Percentiles rank a stretch among this genome's conserved stretches.
Evolutionary conservation across 92 coral and sea anemone genomes (phyloP).

Genomic region (Palythoa caribaeorum): DNA sequence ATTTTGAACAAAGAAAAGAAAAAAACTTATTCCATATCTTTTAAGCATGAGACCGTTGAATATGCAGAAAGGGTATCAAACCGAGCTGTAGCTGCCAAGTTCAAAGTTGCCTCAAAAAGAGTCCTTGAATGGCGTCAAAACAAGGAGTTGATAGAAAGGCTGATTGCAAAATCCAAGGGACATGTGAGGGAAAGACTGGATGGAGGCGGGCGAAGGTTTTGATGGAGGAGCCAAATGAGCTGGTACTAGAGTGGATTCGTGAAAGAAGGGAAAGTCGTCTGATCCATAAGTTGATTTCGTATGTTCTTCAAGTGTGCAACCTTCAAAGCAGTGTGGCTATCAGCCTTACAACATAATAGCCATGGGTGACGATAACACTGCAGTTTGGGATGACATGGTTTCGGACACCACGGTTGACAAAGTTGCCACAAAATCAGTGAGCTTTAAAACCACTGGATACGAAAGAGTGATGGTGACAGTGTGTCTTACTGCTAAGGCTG

Average conservation of each 20-base stretch:
- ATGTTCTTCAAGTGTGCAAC: conserved; percentile 54
- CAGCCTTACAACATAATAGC: conserved; percentile 48
- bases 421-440: conserved; percentile 46
- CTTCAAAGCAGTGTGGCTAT: conserved; percentile 43
- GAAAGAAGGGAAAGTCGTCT: conserved; percentile 48
- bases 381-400: conserved; percentile 65
- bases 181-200: conserved; percentile 35
- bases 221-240: conserved; percentile 40
- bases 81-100: conserved; percentile 51
- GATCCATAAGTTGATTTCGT: conserved; percentile 51
- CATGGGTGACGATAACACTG: conserved; percentile 51
- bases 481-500: conserved; percentile 56
- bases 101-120: conserved; percentile 55
- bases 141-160: conserved; percentile 18
- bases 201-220: conserved; percentile 54
- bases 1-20: conserved; percentile 47
- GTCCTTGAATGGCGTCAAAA: conserved; percentile 50
- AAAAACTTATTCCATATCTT: conserved; percentile 48
- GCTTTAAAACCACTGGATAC: conserved; percentile 55
- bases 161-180: conserved; percentile 40
- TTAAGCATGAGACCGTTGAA: conserved; percentile 42
- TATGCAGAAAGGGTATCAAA: conserved; percentile 55
- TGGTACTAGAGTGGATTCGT: conserved; percentile 54
- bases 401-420: conserved; percentile 58
- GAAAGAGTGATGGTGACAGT: conserved; percentile 65